Percentiles rank a stretch among this genome's conserved stretches.
Evolutionary conservation across 2,113 vertebrate genomes (phyloP).

Genomic region (Grus americana): DNA sequence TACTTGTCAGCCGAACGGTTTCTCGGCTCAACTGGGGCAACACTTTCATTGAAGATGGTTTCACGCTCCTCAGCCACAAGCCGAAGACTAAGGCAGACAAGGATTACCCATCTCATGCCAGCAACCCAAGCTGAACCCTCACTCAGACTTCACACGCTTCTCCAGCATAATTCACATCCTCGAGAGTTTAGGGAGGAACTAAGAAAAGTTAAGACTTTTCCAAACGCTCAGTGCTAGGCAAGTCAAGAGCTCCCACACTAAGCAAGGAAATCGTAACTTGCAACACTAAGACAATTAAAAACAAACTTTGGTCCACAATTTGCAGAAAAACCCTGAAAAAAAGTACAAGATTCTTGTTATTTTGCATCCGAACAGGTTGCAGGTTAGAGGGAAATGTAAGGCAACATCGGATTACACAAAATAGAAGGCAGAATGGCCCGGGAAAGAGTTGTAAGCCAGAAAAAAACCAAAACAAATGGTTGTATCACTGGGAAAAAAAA

Average conservation of each 20-base stretch:
- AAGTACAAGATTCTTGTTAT: slow-evolving; percentile 65
- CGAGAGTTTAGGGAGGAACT: slow-evolving; percentile 44
- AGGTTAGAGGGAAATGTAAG: slow-evolving; percentile 68
- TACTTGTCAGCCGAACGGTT: neutral
- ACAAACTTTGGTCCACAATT: slow-evolving; percentile 82
- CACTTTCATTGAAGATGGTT: neutral
- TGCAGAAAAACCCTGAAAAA: slow-evolving; percentile 75
- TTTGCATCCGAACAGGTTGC: slow-evolving; percentile 58
- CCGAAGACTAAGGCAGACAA: neutral
- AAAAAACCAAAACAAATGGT: neutral
- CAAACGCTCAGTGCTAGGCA: slow-evolving; percentile 41
- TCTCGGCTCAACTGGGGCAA: neutral
- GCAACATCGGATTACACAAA: slow-evolving; percentile 59
- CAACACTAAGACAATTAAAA: slow-evolving; percentile 67
- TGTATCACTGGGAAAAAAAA: neutral
- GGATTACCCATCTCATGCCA: neutral
- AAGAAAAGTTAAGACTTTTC: slow-evolving; percentile 60
- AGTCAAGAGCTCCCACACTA: slow-evolving; percentile 39
- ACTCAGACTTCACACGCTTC: neutral
- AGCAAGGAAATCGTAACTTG: slow-evolving; percentile 45
- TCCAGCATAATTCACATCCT: slow-evolving; percentile 54
- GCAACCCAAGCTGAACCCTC: slow-evolving; percentile 18
- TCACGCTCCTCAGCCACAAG: neutral
- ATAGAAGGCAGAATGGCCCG: slow-evolving; percentile 62
- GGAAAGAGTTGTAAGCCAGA: slow-evolving; percentile 54